Base-by-base conservation (phyloP, 1,140 invertebrate species). In the Hypothenemus hampei region DNA sequence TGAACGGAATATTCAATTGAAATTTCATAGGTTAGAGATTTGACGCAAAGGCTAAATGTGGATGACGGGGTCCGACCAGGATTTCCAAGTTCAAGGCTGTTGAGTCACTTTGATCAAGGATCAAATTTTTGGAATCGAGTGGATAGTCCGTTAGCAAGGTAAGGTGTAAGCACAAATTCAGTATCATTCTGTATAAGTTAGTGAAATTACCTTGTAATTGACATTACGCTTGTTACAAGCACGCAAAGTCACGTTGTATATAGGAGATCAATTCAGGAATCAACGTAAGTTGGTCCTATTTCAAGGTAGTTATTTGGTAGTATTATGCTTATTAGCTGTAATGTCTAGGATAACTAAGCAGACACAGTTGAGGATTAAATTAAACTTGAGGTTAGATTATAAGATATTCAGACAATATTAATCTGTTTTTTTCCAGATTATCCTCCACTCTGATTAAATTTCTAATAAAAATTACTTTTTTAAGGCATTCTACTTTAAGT, bases 31-130 rank as follows among this genome's bases (percentile, higher is more conserved):
- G 85, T 87, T n/a, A 81, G 88, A 31, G 88, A 84, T 64, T 73
- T 93, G 18, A 93, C 90, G 1, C 84, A 90, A 63, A 81, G 87
- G 60, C 73, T 92, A 41, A 91, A 91, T 67, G 85, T 88, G 7
- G 89, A 91, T 65, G 88, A 90, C 62, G 73, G 73, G 36, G 70
- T 75, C 40, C 56, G 80, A 72, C 66, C 75, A 67, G 67, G 80
- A 63, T 75, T 84, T 75, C 76, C 77, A 24, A 75, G 76, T 70
- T 75, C 72, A 46, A 64, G 76, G 53, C 48, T 79, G 33, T 68
- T 79, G 8, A 72, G 70, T 47, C 67, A 71, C 46, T 68, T 71
- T 47, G 66, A 69, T 57, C 69, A 66, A 40, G 68, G 68, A 4
- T 63, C 63, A 1, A 70, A 70, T 52, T 69, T 72, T 36, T 72